Conservation (phyloP, 1,140 invertebrate genomes). For the Leptinotarsa lineolata region DNA sequence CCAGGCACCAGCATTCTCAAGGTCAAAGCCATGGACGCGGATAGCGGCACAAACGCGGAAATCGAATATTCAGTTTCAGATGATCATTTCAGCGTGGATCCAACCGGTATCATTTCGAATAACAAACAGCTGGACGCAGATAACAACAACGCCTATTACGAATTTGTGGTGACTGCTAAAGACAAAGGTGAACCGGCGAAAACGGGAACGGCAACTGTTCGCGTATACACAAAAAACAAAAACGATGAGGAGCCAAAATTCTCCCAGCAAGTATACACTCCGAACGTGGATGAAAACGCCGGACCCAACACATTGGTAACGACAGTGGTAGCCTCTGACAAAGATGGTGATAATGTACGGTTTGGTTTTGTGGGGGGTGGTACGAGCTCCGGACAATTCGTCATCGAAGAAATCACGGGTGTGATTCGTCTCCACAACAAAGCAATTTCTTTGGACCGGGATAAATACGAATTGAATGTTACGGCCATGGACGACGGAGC, state of each 20-base stretch:
- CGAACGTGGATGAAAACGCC: constrained; percentile 94
- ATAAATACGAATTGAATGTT: constrained; percentile 93
- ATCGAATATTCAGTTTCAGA: constrained; percentile 89
- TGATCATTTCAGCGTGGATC: constrained; percentile 91
- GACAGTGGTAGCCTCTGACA: constrained; percentile 92
- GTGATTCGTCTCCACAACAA: constrained; percentile 88
- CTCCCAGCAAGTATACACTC: constrained; percentile 94
- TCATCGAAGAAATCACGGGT: constrained; percentile 93
- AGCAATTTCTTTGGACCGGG: constrained; percentile 80
- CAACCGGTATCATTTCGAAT: constrained; percentile 88
- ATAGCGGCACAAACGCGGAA: constrained; percentile 91
- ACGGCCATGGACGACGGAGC: constrained; percentile 92
- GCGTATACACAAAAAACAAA: constrained; percentile 94
- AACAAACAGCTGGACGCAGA: constrained; percentile 93
- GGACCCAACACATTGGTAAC: constrained; percentile 92
- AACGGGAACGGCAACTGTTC: constrained; percentile 87
- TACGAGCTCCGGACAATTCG: constrained; percentile 88
- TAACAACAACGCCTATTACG: constrained; percentile 95
- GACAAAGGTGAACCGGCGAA: constrained; percentile 92
- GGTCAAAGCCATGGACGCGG: constrained; percentile 90
- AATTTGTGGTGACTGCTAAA: constrained; percentile 89
- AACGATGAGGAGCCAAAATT: constrained; percentile 96
- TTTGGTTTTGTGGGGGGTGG: constrained; percentile 92
- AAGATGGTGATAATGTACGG: constrained; percentile 92
- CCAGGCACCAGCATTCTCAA: constrained; percentile 85